Percentiles rank a stretch among this genome's conserved stretches.
Conservation (phyloP, 1,140 invertebrate genomes). For the Apis dorsata region DNA sequence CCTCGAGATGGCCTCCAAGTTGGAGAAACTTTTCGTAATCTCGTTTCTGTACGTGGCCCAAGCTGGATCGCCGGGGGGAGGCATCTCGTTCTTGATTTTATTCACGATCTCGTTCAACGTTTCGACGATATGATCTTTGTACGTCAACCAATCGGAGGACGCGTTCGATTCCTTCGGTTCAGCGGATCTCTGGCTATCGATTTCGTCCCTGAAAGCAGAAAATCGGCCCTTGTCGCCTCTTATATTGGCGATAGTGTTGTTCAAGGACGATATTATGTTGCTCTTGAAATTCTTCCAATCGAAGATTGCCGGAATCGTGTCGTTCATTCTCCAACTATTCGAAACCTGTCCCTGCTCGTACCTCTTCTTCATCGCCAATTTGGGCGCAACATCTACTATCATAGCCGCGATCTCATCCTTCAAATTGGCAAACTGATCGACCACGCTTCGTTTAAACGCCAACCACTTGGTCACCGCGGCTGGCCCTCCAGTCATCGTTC, state of each 20-base stretch:
- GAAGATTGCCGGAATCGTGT: constrained; percentile 11
- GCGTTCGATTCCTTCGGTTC: neutral
- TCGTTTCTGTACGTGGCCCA: constrained; percentile 52
- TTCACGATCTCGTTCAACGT: constrained; percentile 21
- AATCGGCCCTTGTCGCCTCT: constrained; percentile 34
- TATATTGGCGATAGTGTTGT: constrained; percentile 35
- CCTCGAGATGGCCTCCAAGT: neutral
- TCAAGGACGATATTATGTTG: constrained; percentile 36
- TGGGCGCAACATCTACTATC: constrained; percentile 22
- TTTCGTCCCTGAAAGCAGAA: neutral
- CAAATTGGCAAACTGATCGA: constrained; percentile 39
- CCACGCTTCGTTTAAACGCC: constrained; percentile 43
- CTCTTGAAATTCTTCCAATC: constrained; percentile 53
- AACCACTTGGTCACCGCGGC: constrained; percentile 33
- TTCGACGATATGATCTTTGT: constrained; percentile 37
- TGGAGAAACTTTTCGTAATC: constrained; percentile 37
- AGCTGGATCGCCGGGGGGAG: constrained; percentile 24
- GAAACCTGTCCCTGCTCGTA: neutral
- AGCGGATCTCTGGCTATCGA: neutral
- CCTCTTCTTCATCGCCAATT: constrained; percentile 2
- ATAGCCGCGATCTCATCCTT: constrained; percentile 29
- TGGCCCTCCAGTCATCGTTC: neutral
- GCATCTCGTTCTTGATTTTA: constrained; percentile 34
- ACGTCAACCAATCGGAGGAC: constrained; percentile 26
- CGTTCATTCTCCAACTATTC: too few species aligned